A percentile compares a stretch with the other conserved stretches of the same genome.
Evolutionary conservation across 2,888 invertebrate species (phyloP).

Genomic region (Drosophila eohydei): DNA sequence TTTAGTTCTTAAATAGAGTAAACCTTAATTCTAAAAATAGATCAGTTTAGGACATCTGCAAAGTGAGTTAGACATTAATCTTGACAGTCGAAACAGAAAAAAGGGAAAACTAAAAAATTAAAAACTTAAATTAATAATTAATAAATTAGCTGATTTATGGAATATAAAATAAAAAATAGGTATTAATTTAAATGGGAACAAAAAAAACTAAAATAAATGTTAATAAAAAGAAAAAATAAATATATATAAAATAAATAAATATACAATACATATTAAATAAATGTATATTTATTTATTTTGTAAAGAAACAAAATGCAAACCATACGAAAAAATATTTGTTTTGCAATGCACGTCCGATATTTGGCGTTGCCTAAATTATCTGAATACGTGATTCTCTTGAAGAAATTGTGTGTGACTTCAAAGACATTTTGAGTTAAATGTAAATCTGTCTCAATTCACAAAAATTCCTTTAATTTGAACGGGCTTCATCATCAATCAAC

Average conservation of each 20-base stretch:
- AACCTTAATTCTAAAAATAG: neutral
- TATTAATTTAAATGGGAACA: no score
- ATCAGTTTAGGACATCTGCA: neutral
- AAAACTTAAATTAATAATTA: neutral
- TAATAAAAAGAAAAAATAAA: no score
- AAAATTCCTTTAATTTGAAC: neutral
- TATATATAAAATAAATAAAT: neutral
- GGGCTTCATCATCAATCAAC: neutral
- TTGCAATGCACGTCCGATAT: neutral
- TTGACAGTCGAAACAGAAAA: neutral
- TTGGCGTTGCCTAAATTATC: neutral
- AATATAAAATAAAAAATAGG: no score
- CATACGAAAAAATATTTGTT: neutral
- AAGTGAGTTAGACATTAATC: neutral
- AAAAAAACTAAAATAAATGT: no score
- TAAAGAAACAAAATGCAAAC: neutral
- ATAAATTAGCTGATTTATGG: no score
- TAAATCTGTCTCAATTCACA: neutral
- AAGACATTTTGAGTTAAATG: neutral
- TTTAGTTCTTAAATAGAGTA: neutral
- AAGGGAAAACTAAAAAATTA: neutral
- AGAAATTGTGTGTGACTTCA: neutral
- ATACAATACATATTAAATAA: no score
- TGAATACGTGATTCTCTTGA: neutral
- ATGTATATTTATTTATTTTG: neutral